Evolutionary conservation across 1,140 invertebrate species (phyloP), one percentile per base, ranked within the genome.

Genomic region (Macrobrachium nipponense): DNA sequence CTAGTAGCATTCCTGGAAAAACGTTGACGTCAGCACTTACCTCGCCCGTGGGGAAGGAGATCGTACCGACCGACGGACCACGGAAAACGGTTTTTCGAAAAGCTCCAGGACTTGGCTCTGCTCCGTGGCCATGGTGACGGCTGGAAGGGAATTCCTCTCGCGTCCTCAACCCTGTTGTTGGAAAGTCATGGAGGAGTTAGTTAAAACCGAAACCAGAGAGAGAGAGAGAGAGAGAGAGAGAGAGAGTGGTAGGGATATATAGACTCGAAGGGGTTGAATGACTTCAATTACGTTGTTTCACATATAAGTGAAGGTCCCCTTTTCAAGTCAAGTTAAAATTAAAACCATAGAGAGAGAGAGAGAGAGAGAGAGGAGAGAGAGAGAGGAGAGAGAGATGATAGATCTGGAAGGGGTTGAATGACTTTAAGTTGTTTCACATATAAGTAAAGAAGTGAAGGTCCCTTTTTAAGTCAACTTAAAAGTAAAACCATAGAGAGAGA

Each of bases 161-260:
- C 72, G 20, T 58, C 62, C 18, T 43, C 3, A 17, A 20, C 44
- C 7, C 27, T 12, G 77, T 17, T n/a, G 59, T 59, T 60, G 76
- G 58, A 27, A 10, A 27, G 23, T 6, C 5, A 12, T 23, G 2
- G 18, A 11, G n/a, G 4, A 6, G 36, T 23, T n/a, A 23, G 12
- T 12, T 64, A 20, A 11, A 70, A 70, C 36, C 11, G 6, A 11
- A 27, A 44, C 17, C 27, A 23, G 10, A 14, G 8, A 2, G 20
- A 72, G 68, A 72, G 68, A n/a, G n/a, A n/a, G n/a, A n/a, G 66
- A 70, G 66, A 70, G 66, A 70, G 66, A 70, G 66, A 70, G 66
- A 6, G n/a, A n/a, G n/a, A n/a, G n/a, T n/a, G 10, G 66, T 11
- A 11, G 36, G 10, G 36, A 36, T 12, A 70, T 20, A 70, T 20